Evolutionary conservation across 92 coral and sea anemone genomes (phyloP).

Genomic region (Parazoanthus swiftii): DNA sequence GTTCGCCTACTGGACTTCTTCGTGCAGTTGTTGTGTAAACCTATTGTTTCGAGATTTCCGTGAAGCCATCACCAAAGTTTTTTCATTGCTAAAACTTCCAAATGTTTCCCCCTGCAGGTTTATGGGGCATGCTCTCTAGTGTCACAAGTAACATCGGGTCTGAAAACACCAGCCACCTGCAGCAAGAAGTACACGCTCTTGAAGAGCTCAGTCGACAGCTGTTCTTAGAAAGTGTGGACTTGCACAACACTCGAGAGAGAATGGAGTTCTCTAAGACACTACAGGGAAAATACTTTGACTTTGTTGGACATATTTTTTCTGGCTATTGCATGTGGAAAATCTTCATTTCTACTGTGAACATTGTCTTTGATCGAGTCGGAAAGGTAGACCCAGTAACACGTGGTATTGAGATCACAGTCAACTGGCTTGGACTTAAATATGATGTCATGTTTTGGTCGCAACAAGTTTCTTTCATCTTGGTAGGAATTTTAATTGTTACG

Average conservation of each 20-base stretch:
- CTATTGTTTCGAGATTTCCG: not conserved
- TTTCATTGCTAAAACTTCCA: too few species aligned
- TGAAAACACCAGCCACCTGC: constrained; percentile 78
- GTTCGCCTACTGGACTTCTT: too few species aligned
- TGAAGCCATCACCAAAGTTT: too few species aligned
- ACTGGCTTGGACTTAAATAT: constrained; percentile 87
- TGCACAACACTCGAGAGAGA: constrained; percentile 89
- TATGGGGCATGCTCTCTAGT: constrained; percentile 91
- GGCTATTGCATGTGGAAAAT: constrained; percentile 99
- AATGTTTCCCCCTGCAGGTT: constrained; percentile 56
- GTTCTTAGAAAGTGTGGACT: constrained; percentile 91
- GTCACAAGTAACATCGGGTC: constrained; percentile 63
- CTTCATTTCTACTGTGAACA: constrained; percentile 97
- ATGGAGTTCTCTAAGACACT: constrained; percentile 96
- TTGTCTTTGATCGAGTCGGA: constrained; percentile 97
- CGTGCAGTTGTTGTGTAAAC: not conserved
- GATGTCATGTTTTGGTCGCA: constrained; percentile 98
- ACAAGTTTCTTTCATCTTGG: constrained; percentile 87
- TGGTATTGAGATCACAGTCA: constrained; percentile 93
- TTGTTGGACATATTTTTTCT: constrained; percentile 94
- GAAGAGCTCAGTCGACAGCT: constrained; percentile 98
- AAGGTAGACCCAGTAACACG: constrained; percentile 97
- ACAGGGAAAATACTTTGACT: constrained; percentile 96
- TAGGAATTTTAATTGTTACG: constrained; percentile 93
- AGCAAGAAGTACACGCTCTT: constrained; percentile 84